Conservation (phyloP, 2,888 invertebrate species). For the Sepioteuthis lessoniana region DNA sequence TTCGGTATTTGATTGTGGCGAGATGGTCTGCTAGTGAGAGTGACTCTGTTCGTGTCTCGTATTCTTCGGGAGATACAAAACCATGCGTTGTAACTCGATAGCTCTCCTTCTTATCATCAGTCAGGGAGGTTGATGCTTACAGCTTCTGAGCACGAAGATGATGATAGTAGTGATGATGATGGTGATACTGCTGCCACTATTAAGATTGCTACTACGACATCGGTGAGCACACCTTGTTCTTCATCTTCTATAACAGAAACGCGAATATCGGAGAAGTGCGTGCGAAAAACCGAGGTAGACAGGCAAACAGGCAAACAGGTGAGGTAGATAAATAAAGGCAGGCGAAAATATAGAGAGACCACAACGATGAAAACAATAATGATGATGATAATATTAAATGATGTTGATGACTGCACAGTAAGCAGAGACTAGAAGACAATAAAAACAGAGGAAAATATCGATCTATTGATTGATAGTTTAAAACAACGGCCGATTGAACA, state of each 20-base stretch:
- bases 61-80: neutral
- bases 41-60: neutral
- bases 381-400: neutral
- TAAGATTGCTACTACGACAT: neutral
- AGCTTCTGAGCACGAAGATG: neutral
- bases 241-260: neutral
- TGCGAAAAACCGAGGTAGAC: neutral
- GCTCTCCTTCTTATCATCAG: neutral
- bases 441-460: too few relatives aligned
- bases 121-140: neutral
- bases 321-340: neutral
- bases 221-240: neutral
- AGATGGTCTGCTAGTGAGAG: constrained; percentile 33
- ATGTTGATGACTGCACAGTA: neutral
- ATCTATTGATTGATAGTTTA: neutral
- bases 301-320: neutral
- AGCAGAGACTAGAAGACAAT: too few relatives aligned
- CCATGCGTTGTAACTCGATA: neutral
- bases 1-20: neutral
- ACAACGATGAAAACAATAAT: neutral
- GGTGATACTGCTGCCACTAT: neutral
- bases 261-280: neutral
- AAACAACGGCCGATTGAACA: neutral
- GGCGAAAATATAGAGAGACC: neutral
- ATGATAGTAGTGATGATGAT: neutral